Conservation (phyloP, 2,888 invertebrate genomes). For the Apoda limacodes region DNA sequence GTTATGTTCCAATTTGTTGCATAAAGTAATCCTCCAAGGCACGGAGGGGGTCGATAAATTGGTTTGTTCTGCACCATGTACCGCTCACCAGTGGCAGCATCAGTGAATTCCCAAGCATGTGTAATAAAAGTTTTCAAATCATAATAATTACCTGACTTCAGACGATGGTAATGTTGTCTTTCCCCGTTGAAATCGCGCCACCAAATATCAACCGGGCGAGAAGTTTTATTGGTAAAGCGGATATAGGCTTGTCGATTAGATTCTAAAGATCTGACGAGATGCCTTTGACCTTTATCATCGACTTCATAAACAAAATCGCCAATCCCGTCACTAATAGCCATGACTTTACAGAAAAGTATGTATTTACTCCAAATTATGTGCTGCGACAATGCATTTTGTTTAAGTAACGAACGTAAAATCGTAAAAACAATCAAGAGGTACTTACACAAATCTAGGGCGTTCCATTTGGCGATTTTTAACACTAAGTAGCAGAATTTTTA, state of each 20-base stretch:
- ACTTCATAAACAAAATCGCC: slow-evolving; percentile 36
- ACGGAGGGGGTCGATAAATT: slow-evolving; percentile 51
- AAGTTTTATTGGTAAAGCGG: slow-evolving; percentile 43
- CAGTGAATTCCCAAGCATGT: slow-evolving; percentile 89
- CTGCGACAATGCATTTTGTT: too few relatives aligned
- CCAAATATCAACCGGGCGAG: slow-evolving; percentile 68
- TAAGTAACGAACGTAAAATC: too few relatives aligned
- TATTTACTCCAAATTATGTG: too few relatives aligned
- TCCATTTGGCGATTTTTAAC: too few relatives aligned
- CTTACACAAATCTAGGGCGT: too few relatives aligned
- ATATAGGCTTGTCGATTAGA: slow-evolving; percentile 36
- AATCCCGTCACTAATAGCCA: too few relatives aligned
- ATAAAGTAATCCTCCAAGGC: slow-evolving; percentile 37
- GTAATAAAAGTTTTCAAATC: slow-evolving; percentile 82
- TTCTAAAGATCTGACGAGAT: slow-evolving; percentile 39
- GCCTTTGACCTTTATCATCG: slow-evolving; percentile 38
- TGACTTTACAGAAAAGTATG: too few relatives aligned
- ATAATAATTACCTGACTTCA: slow-evolving; percentile 65
- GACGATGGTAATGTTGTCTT: slow-evolving; percentile 68
- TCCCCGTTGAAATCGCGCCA: slow-evolving; percentile 84
- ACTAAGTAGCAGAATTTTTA: too few relatives aligned
- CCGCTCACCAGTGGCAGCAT: slow-evolving; percentile 75
- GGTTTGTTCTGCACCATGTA: slow-evolving; percentile 65
- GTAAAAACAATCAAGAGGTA: too few relatives aligned
- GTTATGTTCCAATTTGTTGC: slow-evolving; percentile 64